These are phyloP conservation scores for Spicauda simplicius DNA, from an alignment of 2,888 invertebrate species.

Conservation along the genomic window DNA sequence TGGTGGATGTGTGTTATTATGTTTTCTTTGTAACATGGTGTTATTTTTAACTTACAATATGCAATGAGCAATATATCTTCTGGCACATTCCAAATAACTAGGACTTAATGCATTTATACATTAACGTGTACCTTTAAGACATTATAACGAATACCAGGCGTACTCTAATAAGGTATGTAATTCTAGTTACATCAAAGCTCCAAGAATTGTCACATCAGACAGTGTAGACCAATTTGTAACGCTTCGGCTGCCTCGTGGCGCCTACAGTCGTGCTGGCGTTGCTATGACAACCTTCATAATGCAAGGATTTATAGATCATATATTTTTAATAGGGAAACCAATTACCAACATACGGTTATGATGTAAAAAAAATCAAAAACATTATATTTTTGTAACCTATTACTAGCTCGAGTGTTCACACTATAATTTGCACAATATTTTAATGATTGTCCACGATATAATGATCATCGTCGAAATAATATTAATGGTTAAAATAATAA, in stretches of 20 bases:
- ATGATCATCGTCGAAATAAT: too few species aligned
- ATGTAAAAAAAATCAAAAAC: too few species aligned
- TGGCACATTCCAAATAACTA: not conserved
- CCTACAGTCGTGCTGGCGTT: conserved; percentile 43
- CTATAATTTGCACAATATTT: too few species aligned
- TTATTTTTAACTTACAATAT: conserved; percentile 8
- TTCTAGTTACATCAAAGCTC: not conserved
- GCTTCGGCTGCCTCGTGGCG: conserved; percentile 40
- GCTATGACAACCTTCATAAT: conserved; percentile 43
- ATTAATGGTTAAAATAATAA: too few species aligned
- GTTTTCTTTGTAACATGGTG: not conserved
- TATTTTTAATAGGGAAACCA: not conserved
- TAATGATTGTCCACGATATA: too few species aligned
- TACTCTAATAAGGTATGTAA: too few species aligned
- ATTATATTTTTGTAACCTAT: too few species aligned
- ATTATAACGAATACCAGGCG: too few species aligned
- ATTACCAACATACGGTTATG: not conserved
- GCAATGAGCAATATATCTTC: not conserved
- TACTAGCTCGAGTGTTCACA: too few species aligned
- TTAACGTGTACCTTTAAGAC: too few species aligned
- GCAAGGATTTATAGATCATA: not conserved
- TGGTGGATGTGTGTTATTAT: not conserved
- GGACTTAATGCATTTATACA: too few species aligned
- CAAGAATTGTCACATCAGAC: conserved; percentile 9
- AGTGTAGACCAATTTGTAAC: conserved; percentile 30